These are phyloP conservation scores for Trididemnum nubilum DNA, from an alignment of 23 tunicate genomes.

Conservation along the genomic window DNA sequence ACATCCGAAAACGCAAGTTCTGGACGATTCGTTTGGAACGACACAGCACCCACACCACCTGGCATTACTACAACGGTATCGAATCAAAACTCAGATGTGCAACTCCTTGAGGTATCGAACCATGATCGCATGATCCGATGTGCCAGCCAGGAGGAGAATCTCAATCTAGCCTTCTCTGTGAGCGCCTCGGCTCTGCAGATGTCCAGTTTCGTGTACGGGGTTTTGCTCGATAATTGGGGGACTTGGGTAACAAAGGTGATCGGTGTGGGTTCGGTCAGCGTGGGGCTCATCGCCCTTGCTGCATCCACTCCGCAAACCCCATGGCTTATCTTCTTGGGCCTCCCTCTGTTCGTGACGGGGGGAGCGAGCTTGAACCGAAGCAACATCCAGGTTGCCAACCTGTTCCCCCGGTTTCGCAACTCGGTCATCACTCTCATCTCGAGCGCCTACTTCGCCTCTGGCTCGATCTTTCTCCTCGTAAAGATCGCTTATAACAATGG, in stretches of 20 bases:
- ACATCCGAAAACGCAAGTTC: neutral
- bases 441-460: constrained; percentile 31
- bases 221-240: constrained; percentile 43
- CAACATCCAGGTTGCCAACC: constrained; percentile 56
- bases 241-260: constrained; percentile 46
- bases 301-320: constrained; percentile 35
- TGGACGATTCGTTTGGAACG: neutral
- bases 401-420: constrained; percentile 39
- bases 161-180: constrained; percentile 37
- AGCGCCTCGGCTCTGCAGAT: constrained; percentile 28
- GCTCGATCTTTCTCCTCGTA: constrained; percentile 34
- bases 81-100: neutral
- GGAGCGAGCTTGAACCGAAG: constrained; percentile 38
- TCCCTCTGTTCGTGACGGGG: constrained; percentile 42
- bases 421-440: constrained; percentile 31
- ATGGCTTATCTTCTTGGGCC: constrained; percentile 36
- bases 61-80: neutral
- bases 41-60: neutral
- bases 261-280: constrained; percentile 19
- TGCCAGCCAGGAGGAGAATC: constrained; percentile 18
- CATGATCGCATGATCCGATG: neutral
- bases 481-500: constrained; percentile 31
- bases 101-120: neutral
- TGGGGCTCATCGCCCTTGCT: constrained; percentile 25
- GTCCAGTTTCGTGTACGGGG: constrained; percentile 46